These are phyloP conservation scores for Oopsacas minuta DNA, from an alignment of 37 sponge, comb jelly and placozoan genomes.

Conservation along the genomic window DNA sequence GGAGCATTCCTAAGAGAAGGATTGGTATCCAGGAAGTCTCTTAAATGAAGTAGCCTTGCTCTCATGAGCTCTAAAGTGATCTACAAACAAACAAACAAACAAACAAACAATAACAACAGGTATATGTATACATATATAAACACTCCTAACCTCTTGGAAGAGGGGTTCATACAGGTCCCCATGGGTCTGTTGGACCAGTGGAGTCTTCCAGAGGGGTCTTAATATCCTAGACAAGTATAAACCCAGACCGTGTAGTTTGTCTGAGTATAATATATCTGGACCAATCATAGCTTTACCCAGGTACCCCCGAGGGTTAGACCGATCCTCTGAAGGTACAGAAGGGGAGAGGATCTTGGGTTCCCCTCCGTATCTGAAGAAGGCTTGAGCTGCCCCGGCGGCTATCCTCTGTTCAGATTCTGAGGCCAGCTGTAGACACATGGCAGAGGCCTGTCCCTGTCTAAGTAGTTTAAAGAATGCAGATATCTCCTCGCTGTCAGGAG, in stretches of 20 bases:
- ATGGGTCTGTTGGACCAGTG: conserved; percentile 1
- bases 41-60: conserved; percentile 52
- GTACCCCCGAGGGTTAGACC: neutral
- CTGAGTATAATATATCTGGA: conserved; percentile 71
- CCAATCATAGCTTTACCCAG: conserved; percentile 71
- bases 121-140: too few species aligned
- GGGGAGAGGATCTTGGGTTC: conserved; percentile 67
- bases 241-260: conserved; percentile 66
- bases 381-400: neutral
- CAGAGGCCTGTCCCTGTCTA: conserved; percentile 67
- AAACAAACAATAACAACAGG: too few species aligned
- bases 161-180: neutral
- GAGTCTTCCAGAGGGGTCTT: conserved; percentile 27
- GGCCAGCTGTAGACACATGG: conserved; percentile 75
- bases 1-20: conserved; percentile 18
- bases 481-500: conserved; percentile 40
- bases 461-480: conserved; percentile 57
- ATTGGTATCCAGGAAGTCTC: conserved; percentile 62
- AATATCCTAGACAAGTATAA: conserved; percentile 68
- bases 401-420: conserved; percentile 51
- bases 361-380: conserved; percentile 57
- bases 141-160: conserved; percentile 11
- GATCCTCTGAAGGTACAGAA: neutral
- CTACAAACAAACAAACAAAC: neutral
- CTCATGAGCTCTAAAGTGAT: neutral